These are phyloP conservation scores for Brachyptera putata DNA, from an alignment of 2,888 invertebrate genomes.

Conservation along the genomic window DNA sequence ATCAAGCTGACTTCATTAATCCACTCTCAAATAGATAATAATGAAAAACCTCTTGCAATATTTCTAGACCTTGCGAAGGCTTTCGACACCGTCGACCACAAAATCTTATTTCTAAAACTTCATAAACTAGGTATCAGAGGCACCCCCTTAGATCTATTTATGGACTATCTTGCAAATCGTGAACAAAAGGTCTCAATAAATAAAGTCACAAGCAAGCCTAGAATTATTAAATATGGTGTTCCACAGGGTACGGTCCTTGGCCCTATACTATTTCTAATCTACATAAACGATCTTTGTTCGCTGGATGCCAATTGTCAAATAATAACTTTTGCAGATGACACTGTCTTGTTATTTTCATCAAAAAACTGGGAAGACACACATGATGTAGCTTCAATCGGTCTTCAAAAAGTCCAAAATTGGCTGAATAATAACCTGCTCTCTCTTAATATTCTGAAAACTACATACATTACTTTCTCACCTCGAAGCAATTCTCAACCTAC, in stretches of 20 bases:
- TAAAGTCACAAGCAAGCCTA: background rate
- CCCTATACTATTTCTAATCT: conserved; percentile 22
- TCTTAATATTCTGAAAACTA: too few relatives aligned
- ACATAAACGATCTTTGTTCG: conserved; percentile 20
- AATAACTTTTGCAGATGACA: conserved; percentile 21
- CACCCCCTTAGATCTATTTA: background rate
- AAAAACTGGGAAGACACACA: background rate
- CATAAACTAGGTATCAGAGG: background rate
- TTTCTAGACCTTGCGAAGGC: background rate
- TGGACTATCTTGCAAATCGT: background rate
- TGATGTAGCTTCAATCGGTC: background rate
- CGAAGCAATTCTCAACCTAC: too few relatives aligned
- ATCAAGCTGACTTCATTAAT: background rate
- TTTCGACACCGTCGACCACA: too few relatives aligned
- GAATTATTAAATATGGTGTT: too few relatives aligned
- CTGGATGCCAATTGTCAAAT: conserved; percentile 15
- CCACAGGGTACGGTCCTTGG: too few relatives aligned
- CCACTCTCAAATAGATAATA: background rate
- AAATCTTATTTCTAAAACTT: background rate
- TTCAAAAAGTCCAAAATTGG: background rate
- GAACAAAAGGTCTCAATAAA: background rate
- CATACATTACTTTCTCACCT: too few relatives aligned
- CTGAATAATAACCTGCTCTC: too few relatives aligned
- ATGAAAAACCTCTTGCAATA: background rate
- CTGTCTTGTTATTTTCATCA: background rate